phyloP scores from a whole-genome alignment of 2,113 vertebrate genomes.

The Pseudorhombus dupliciocellatus region DNA sequence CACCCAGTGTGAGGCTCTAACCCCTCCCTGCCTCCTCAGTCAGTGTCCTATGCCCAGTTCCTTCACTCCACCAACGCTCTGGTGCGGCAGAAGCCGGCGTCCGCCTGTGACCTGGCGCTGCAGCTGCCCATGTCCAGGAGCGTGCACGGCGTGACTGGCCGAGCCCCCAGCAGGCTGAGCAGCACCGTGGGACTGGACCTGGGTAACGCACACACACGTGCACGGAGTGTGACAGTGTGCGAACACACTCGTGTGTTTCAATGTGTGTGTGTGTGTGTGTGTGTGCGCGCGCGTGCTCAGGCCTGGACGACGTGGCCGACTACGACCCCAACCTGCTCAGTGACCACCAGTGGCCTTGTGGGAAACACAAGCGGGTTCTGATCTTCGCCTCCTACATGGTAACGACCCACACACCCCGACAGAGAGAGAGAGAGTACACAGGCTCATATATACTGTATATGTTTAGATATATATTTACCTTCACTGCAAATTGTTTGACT shows the following conservation, averaged over 20 bases:
- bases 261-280: neutral
- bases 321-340: conserved; percentile 95
- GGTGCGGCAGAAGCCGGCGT: conserved; percentile 83
- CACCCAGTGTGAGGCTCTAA: too few relatives aligned
- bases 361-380: conserved; percentile 97
- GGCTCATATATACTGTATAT: too few relatives aligned
- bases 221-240: neutral
- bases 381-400: conserved; percentile 99
- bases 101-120: conserved; percentile 75
- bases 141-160: conserved; percentile 76
- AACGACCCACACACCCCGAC: conserved; percentile 38
- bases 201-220: conserved; percentile 76
- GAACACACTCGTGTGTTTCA: neutral
- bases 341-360: conserved; percentile 97
- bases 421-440: neutral
- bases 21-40: conserved; percentile 67
- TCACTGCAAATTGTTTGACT: conserved; percentile 14
- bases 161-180: conserved; percentile 85
- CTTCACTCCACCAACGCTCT: conserved; percentile 94
- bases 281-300: conserved; percentile 61
- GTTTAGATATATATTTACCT: conserved; percentile 1
- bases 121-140: conserved; percentile 76
- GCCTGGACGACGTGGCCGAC: conserved; percentile 85
- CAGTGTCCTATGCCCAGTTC: conserved; percentile 96
- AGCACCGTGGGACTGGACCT: conserved; percentile 84